Conservation (phyloP, 2,797 vertebrate species). For the Coendou prehensilis region DNA sequence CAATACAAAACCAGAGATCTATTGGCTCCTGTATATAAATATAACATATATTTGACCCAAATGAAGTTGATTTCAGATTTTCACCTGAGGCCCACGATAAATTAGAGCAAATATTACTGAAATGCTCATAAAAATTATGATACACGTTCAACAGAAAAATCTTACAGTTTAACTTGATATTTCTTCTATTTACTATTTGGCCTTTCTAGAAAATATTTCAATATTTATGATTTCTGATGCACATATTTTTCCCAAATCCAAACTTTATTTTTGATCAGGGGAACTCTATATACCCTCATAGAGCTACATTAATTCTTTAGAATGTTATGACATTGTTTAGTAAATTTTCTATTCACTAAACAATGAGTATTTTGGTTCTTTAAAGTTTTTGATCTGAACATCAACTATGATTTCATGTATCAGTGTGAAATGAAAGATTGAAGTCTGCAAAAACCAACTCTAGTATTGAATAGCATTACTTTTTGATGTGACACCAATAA, state of each 20-base stretch:
- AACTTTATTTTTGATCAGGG: slow-evolving; percentile 40
- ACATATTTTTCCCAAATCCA: not conserved
- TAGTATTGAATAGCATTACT: not conserved
- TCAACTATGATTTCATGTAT: not conserved
- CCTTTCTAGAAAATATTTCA: slow-evolving; percentile 12
- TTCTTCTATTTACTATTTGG: slow-evolving; percentile 12
- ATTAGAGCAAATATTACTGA: not conserved
- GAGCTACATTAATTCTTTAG: not conserved
- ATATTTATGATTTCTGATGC: slow-evolving; percentile 6
- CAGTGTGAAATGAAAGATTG: not conserved
- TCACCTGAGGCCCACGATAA: not conserved
- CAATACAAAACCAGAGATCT: not conserved
- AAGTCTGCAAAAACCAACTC: not conserved
- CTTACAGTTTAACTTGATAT: not conserved
- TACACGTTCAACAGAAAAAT: not conserved
- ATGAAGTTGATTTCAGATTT: slow-evolving; percentile 18
- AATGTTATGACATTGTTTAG: not conserved
- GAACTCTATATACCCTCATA: not conserved
- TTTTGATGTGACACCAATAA: not conserved
- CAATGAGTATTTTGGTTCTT: slow-evolving; percentile 16
- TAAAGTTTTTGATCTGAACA: not conserved
- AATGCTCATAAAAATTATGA: slow-evolving; percentile 12
- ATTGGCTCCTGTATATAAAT: not conserved
- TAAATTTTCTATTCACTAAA: not conserved
- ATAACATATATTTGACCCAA: not conserved